Base-by-base conservation (phyloP, 2,888 invertebrate species). In the Amblyjoppa proteus region DNA sequence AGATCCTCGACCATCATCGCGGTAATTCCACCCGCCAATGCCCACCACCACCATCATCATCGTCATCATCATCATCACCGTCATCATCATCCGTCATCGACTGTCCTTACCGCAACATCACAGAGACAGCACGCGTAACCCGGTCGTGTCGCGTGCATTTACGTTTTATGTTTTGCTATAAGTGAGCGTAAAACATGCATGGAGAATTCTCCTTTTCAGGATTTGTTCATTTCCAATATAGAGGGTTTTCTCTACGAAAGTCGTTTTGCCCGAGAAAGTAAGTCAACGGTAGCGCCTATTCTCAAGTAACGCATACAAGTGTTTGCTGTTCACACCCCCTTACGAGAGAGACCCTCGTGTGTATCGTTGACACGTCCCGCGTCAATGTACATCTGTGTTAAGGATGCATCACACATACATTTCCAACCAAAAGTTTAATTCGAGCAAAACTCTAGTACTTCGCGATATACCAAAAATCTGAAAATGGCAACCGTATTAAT, bases 141-240 rank as follows among this genome's bases (percentile, higher is more conserved):
- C 79, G 49, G 82, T 64, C 70, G 78, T 80, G 76, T 85, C 77
- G 85, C 85, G 85, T 85, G 85, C 85, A 85, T 80, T 76, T 76
- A 66, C 25, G 58, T 78, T 66, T 58, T 49, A 34, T 58, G 25
- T 73, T 85, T 76, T 85, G 66, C 85, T 76, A 85, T 76, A 79
- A 79, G 83, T 85, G 83, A 85, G 82, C 82, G 82, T 85, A 79
- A 49, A 83, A 83, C 85, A 85, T 85, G 85, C 85, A 85, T 80
- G 13, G 58, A 28, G 58, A 13, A 58, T 28, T 71, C 79, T 70
- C 81, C 73, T 74, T 74, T 61, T 66, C 68, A 66, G 41, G 20
- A 1, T 34, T 41, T 68, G 58, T 56, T 56, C 4, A 70, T 68
- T 70, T 13, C 61, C 83, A 64, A 76, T 56, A 28, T 38, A 5